Conservation (phyloP, 2,797 vertebrate species). For the Buphagus erythrorhynchus region DNA sequence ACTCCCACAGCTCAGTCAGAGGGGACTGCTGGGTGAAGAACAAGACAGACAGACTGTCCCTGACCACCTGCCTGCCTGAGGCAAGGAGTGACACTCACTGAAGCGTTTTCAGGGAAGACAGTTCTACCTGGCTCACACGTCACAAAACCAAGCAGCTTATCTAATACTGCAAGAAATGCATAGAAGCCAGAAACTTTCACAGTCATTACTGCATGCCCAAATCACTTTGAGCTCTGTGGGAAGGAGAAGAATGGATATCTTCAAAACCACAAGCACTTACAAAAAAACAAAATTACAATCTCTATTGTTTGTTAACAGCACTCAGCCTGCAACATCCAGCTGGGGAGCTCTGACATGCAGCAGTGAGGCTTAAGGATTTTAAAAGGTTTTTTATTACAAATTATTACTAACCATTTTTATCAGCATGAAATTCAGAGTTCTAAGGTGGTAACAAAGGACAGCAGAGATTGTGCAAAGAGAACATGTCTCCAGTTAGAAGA, state of each 20-base stretch:
- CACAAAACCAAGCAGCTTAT: not conserved
- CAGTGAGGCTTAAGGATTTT: not conserved
- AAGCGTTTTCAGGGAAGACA: not conserved
- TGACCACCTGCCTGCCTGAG: not conserved
- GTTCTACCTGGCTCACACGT: not conserved
- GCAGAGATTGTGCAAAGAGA: not conserved
- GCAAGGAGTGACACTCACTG: not conserved
- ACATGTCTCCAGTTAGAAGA: not conserved
- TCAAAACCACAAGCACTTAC: constrained; percentile 20
- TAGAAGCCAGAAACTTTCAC: not conserved
- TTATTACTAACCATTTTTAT: not conserved
- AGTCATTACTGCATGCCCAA: not conserved
- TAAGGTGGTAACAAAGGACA: not conserved
- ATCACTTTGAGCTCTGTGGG: not conserved
- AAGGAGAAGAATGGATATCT: not conserved
- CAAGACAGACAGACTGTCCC: not conserved
- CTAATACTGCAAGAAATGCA: not conserved
- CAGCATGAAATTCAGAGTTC: not conserved
- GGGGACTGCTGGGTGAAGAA: not conserved
- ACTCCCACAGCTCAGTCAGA: not conserved
- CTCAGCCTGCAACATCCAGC: not conserved
- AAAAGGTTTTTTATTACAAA: not conserved
- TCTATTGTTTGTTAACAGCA: not conserved
- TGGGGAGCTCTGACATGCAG: not conserved
- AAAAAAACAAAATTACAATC: not conserved